Conservation (phyloP, 2,888 invertebrate genomes). For the Latrodectus hesperus region DNA sequence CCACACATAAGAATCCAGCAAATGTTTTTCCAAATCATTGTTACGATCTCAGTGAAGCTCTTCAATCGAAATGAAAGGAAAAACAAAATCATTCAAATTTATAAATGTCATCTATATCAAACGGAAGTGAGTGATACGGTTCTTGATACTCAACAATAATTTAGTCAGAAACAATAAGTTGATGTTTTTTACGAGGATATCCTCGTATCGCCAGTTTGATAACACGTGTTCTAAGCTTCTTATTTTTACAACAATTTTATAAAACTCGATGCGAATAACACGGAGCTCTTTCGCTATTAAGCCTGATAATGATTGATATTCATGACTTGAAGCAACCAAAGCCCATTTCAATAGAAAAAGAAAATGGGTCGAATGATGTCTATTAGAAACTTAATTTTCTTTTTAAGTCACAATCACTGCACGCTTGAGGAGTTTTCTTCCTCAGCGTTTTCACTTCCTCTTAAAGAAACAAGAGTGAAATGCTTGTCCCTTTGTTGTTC, state of each 20-base stretch:
- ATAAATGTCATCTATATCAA: background rate
- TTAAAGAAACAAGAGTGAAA: conserved; percentile 1
- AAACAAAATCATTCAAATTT: background rate
- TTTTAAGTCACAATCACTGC: background rate
- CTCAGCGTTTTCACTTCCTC: conserved; percentile 8
- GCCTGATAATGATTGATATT: background rate
- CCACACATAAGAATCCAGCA: conserved; percentile 14
- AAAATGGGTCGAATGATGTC: conserved; percentile 14
- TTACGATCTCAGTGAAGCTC: background rate
- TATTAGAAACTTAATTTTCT: conserved; percentile 9
- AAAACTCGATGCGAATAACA: too few relatives aligned
- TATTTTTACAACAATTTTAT: background rate
- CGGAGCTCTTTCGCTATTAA: too few relatives aligned
- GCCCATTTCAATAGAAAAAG: conserved; percentile 4
- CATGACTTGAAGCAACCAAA: background rate
- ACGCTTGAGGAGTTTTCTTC: conserved; percentile 23
- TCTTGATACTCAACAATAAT: background rate
- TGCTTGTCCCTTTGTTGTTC: background rate
- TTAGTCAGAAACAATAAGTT: background rate
- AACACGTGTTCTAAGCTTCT: background rate
- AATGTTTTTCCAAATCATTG: background rate
- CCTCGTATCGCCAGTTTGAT: background rate
- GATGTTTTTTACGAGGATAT: background rate
- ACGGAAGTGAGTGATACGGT: background rate
- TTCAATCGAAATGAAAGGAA: background rate